A percentile compares a stretch with the other conserved stretches of the same genome.
phyloP scores from a whole-genome alignment of 2,797 vertebrate species.

The Enteromius thamalakanensis region DNA sequence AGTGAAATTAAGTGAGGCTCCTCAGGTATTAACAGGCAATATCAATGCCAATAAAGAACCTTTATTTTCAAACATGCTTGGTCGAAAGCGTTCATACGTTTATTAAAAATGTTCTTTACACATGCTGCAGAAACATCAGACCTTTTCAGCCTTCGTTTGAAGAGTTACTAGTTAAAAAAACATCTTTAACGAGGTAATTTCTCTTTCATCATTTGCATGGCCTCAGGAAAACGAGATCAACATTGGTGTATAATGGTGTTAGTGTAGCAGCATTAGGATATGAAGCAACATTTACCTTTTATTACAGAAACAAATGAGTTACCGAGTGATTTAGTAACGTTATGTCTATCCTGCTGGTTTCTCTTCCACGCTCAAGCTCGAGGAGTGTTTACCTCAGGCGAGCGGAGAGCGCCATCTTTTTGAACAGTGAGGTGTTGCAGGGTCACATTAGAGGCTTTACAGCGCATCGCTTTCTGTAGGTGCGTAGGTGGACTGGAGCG shows the following conservation, averaged over 20 bases:
- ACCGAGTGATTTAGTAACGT: neutral
- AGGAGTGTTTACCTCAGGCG: neutral
- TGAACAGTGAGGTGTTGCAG: neutral
- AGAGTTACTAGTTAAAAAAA: neutral
- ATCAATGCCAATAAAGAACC: neutral
- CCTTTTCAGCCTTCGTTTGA: constrained; percentile 5
- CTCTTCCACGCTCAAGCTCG: neutral
- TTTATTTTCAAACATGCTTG: neutral
- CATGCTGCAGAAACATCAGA: neutral
- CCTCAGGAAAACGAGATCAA: neutral
- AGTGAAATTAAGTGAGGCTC: too few species aligned
- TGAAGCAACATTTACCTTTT: neutral
- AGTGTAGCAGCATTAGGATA: neutral
- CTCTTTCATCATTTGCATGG: neutral
- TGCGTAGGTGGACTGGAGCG: neutral
- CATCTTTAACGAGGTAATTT: neutral
- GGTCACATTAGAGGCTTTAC: neutral
- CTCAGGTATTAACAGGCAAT: neutral
- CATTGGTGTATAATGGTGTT: neutral
- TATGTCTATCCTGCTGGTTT: neutral
- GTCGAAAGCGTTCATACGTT: neutral
- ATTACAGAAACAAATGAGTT: neutral
- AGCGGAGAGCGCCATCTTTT: neutral
- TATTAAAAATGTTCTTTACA: neutral
- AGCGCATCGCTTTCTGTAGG: neutral